phyloP scores from a whole-genome alignment of 2,888 invertebrate species.

The Cephus nigrinus region DNA sequence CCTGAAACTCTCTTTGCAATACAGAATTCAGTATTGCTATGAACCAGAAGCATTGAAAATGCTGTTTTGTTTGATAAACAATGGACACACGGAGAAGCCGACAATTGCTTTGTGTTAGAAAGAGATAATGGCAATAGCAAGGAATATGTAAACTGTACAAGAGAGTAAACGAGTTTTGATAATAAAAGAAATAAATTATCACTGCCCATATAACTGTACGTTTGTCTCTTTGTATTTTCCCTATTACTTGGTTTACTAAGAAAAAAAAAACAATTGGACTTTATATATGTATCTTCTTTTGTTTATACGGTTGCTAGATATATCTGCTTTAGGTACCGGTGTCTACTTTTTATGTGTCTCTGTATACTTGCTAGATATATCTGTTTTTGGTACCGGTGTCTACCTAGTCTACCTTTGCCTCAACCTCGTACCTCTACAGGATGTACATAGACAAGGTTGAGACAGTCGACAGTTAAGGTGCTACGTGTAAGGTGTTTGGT shows the following conservation, averaged over 20 bases:
- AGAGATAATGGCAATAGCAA: not conserved
- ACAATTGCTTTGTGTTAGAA: not conserved
- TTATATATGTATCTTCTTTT: not conserved
- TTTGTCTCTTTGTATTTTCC: not conserved
- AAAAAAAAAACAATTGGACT: not conserved
- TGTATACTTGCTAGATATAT: not conserved
- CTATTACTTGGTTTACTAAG: not conserved
- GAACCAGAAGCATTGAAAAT: not conserved
- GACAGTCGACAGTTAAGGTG: not conserved
- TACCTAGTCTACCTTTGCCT: not conserved
- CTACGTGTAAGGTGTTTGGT: not conserved
- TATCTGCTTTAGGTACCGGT: not conserved
- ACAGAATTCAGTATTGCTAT: not conserved
- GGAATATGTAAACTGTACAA: not conserved
- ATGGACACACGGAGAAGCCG: not conserved
- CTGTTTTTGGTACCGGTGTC: not conserved
- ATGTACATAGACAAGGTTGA: not conserved
- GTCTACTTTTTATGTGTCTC: not conserved
- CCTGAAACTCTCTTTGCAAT: not conserved
- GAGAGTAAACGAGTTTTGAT: not conserved
- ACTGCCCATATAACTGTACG: not conserved
- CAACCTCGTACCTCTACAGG: not conserved
- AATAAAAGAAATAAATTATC: not conserved
- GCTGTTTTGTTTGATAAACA: not conserved
- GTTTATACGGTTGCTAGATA: not conserved